A percentile compares a stretch with the other conserved stretches of the same genome.
Conservation (phyloP, 2,888 invertebrate genomes). For the Thyatira batis region DNA sequence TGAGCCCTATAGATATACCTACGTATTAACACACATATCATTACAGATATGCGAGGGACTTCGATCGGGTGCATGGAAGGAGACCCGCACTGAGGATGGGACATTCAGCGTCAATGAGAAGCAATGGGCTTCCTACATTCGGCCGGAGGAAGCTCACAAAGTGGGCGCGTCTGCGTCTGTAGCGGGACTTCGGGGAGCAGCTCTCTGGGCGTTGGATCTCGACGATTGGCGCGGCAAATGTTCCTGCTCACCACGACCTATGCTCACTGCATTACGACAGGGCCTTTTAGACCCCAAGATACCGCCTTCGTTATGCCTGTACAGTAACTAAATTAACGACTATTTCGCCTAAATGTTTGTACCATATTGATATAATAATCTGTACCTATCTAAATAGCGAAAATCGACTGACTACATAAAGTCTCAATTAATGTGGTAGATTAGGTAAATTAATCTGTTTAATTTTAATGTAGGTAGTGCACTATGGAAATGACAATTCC, state of each 20-base stretch:
- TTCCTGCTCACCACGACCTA: conserved; percentile 86
- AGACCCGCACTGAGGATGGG: conserved; percentile 84
- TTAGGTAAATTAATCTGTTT: background rate
- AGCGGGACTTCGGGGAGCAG: conserved; percentile 86
- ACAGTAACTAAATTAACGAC: conserved; percentile 15
- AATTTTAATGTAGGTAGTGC: background rate
- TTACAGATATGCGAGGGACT: conserved; percentile 82
- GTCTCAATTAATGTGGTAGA: background rate
- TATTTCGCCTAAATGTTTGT: no score
- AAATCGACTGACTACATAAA: background rate
- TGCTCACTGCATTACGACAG: conserved; percentile 83
- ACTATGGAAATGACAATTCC: background rate
- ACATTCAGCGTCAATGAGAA: conserved; percentile 87
- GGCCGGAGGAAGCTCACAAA: conserved; percentile 83
- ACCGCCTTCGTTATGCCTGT: conserved; percentile 45
- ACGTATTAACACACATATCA: conserved; percentile 1
- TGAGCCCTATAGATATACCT: background rate
- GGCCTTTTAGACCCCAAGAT: conserved; percentile 60
- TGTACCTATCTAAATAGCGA: no score
- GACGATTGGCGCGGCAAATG: conserved; percentile 89
- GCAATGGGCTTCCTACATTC: conserved; percentile 92
- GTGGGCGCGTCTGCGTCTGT: conserved; percentile 83
- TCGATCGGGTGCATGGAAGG: conserved; percentile 82
- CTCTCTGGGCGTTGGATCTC: conserved; percentile 90
- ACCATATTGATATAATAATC: no score